Conservation (phyloP, 2,888 invertebrate genomes). For the Arrhopalites spinosus region DNA sequence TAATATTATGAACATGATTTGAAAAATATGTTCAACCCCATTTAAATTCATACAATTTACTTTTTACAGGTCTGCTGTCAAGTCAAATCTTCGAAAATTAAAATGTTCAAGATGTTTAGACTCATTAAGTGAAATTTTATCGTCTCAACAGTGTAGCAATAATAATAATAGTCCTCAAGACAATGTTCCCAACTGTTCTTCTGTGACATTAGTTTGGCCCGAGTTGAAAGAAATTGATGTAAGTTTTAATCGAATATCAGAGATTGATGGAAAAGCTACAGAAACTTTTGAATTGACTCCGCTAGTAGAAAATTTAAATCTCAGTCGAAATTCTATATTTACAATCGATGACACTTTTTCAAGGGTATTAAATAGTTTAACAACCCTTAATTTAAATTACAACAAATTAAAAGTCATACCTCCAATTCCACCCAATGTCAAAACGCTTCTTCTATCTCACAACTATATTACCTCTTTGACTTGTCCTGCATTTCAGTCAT, state of each 20-base stretch:
- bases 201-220: constrained; percentile 52
- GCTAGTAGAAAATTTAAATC: constrained; percentile 48
- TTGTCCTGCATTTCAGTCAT: constrained; percentile 38
- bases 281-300: constrained; percentile 50
- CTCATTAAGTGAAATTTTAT: constrained; percentile 46
- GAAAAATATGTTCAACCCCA: no score
- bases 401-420: constrained; percentile 54
- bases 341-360: constrained; percentile 49
- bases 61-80: constrained; percentile 38
- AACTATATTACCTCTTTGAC: constrained; percentile 52
- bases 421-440: constrained; percentile 52
- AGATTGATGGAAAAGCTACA: constrained; percentile 39
- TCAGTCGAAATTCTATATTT: constrained; percentile 51
- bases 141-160: constrained; percentile 17
- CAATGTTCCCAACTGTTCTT: neutral
- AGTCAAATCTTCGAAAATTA: constrained; percentile 46
- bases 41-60: no score
- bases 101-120: constrained; percentile 52
- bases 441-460: constrained; percentile 52
- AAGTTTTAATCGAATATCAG: constrained; percentile 48
- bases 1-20: no score
- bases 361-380: constrained; percentile 46
- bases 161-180: constrained; percentile 14
- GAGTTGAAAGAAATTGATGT: constrained; percentile 52
- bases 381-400: constrained; percentile 53